Percentiles rank a stretch among this genome's conserved stretches.
These are phyloP conservation scores for Theodoxus fluviatilis DNA, from an alignment of 2,888 invertebrate genomes.

Conservation along the genomic window DNA sequence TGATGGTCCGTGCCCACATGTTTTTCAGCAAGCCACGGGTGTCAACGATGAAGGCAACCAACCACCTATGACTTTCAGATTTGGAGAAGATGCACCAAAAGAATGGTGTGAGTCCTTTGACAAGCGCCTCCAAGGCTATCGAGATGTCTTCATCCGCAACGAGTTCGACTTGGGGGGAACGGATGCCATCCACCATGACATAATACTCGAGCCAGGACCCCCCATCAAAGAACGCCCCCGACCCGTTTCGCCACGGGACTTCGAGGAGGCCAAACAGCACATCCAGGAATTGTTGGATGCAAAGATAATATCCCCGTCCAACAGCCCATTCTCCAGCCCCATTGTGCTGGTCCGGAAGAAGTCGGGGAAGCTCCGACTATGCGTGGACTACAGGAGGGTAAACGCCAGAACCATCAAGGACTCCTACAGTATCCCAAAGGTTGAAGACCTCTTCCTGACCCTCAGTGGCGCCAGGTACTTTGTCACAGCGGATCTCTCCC, in stretches of 20 bases:
- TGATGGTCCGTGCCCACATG: no score
- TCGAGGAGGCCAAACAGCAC: constrained; percentile 19
- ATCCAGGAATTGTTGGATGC: constrained; percentile 18
- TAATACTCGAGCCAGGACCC: constrained; percentile 1
- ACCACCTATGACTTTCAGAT: not conserved
- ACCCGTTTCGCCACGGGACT: constrained; percentile 5
- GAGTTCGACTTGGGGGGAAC: constrained; percentile 21
- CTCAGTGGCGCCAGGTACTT: constrained; percentile 16
- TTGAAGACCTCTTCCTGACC: constrained; percentile 19
- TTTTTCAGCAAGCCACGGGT: no score
- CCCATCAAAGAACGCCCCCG: constrained; percentile 4
- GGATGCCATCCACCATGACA: not conserved
- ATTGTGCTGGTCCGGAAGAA: constrained; percentile 22
- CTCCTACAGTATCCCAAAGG: constrained; percentile 11
- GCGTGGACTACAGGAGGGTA: constrained; percentile 1
- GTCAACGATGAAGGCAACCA: not conserved
- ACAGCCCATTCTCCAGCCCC: not conserved
- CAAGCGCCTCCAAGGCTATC: not conserved
- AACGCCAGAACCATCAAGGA: constrained; percentile 11
- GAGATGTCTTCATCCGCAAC: constrained; percentile 19
- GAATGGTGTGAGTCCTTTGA: not conserved
- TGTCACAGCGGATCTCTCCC: constrained; percentile 2
- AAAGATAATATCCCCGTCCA: constrained; percentile 14
- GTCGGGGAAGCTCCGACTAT: constrained; percentile 1
- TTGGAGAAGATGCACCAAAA: not conserved